Base-by-base conservation (phyloP, 1,140 invertebrate genomes). In the Drosophila oshimai region DNA sequence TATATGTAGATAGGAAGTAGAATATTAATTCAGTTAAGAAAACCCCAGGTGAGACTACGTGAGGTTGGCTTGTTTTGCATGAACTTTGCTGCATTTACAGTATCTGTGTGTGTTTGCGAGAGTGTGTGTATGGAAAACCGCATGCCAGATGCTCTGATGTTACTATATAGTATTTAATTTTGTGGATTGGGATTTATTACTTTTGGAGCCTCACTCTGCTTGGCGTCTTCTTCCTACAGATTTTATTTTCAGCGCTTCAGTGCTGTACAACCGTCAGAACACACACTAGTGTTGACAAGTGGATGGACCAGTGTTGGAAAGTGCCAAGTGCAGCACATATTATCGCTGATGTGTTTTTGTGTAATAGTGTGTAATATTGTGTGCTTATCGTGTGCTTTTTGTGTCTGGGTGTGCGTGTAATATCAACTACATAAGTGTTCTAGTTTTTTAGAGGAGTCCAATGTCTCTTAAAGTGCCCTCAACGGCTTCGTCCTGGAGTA, bases 381-480 rank as follows among this genome's bases (percentile, higher is more conserved):
- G 36, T 41, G 36, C n/a, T 62, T 36, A 13, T 12, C 33, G 42
- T 50, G 44, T 41, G 44, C 37, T 47, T 39, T 41, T 37, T 37
- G 49, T 68, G 46, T 62, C 28, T 49, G 42, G 58, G 49, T 65
- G 69, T 79, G 75, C 57, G 44, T 64, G 49, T 70, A 72, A 78
- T 74, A 86, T 75, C 44, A 73, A 84, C 80, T 84, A 84, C 37
- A 75, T 68, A 72, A 64, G 46, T 58, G 67, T 88, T 81, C 70
- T 69, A 65, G 33, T 65, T 74, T 62, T 90, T 92, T 95, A 96
- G 81, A 96, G 94, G 91, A 96, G 94, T 92, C 95, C 95, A 93
- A 96, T 95, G 91, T 96, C 95, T 93, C 94, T 94, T 91, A 96
- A 94, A 90, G 95, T 95, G 91, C 94, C 95, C 92, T 96, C 95